A percentile compares a stretch with the other conserved stretches of the same genome.
These are phyloP conservation scores for Nixonia krombeini DNA, from an alignment of 1,140 invertebrate species.

Conservation along the genomic window DNA sequence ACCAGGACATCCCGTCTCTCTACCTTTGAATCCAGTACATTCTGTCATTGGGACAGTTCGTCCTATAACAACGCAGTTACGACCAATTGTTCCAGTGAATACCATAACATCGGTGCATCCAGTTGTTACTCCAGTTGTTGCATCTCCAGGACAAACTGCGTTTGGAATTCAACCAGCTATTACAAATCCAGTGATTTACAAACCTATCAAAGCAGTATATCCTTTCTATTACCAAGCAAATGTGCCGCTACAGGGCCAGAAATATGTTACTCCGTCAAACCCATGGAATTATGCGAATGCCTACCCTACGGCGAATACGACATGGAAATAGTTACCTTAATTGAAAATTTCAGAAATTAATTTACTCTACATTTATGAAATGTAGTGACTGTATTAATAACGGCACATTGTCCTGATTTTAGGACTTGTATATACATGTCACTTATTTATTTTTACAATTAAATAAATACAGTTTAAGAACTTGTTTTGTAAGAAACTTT, in stretches of 20 bases:
- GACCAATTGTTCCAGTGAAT: conserved; percentile 32
- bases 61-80: conserved; percentile 33
- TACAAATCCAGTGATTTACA: conserved; percentile 56
- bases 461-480: conserved; percentile 12
- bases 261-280: conserved; percentile 36
- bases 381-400: conserved; percentile 9
- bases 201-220: conserved; percentile 59
- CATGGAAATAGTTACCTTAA: conserved; percentile 43
- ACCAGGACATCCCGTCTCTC: conserved; percentile 34
- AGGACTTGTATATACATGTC: conserved; percentile 49
- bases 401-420: conserved; percentile 8
- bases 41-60: conserved; percentile 40
- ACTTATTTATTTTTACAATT: conserved; percentile 54
- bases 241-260: conserved; percentile 50
- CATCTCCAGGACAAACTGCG: conserved; percentile 46
- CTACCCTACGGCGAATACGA: conserved; percentile 41
- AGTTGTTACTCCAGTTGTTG: conserved; percentile 29
- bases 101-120: conserved; percentile 46
- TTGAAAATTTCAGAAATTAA: conserved; percentile 4
- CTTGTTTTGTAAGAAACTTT: not conserved
- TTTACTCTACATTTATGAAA: conserved; percentile 3
- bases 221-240: conserved; percentile 61
- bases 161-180: conserved; percentile 53
- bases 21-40: conserved; percentile 44
- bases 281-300: conserved; percentile 60